These are phyloP conservation scores for Aegithalos caudatus DNA, from an alignment of 2,113 vertebrate genomes.

Conservation along the genomic window DNA sequence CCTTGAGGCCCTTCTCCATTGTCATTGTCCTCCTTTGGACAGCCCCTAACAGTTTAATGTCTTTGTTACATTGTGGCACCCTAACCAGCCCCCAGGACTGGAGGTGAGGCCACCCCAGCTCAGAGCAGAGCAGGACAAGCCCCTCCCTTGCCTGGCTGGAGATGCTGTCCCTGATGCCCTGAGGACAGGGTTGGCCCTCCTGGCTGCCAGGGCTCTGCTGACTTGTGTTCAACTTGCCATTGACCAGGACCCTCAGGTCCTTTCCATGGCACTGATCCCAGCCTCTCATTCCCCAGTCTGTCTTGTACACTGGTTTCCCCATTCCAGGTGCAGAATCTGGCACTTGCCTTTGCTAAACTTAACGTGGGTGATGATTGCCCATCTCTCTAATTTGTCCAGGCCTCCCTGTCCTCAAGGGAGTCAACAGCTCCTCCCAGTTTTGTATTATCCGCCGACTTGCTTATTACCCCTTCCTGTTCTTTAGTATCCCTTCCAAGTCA, in stretches of 20 bases:
- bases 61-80: neutral
- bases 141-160: no score
- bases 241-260: rapidly evolving
- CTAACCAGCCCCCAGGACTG: no score
- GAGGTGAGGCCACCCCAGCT: neutral
- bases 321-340: rapidly evolving
- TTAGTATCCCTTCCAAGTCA: neutral
- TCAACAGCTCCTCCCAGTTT: neutral
- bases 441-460: neutral
- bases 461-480: neutral
- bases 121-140: neutral
- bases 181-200: neutral
- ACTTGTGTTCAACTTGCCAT: neutral
- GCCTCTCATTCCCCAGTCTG: neutral
- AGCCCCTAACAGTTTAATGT: neutral
- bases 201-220: neutral
- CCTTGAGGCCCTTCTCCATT: neutral
- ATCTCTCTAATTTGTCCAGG: neutral
- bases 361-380: neutral
- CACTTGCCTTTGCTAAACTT: neutral
- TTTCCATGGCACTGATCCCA: neutral
- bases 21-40: neutral
- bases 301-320: neutral
- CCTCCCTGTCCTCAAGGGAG: neutral
- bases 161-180: no score